Percentiles rank a stretch among this genome's conserved stretches.
Evolutionary conservation across 2,888 invertebrate genomes (phyloP).

Genomic region (Drosophila greeni): DNA sequence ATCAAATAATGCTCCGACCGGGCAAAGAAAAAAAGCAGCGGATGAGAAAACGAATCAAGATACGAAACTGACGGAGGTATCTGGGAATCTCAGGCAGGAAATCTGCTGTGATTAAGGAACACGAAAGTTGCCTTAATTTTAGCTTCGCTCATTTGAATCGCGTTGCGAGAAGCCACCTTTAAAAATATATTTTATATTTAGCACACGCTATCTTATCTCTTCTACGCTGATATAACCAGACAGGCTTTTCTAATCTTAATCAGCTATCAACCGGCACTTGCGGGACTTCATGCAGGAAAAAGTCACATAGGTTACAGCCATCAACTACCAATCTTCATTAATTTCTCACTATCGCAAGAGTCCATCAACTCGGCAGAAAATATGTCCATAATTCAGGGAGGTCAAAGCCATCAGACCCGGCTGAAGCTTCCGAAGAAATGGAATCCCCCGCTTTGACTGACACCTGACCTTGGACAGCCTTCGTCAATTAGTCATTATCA

Average conservation of each 20-base stretch:
- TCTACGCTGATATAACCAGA: slow-evolving; percentile 9
- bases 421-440: slow-evolving; percentile 22
- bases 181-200: slow-evolving; percentile 18
- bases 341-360: slow-evolving; percentile 26
- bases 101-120: slow-evolving; percentile 13
- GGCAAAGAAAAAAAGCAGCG: slow-evolving; percentile 3
- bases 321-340: slow-evolving; percentile 32
- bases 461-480: slow-evolving; percentile 38
- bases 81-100: slow-evolving; percentile 25
- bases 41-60: slow-evolving; percentile 28
- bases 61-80: slow-evolving; percentile 12
- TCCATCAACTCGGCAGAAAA: slow-evolving; percentile 39
- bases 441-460: slow-evolving; percentile 19
- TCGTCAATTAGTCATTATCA: slow-evolving; percentile 49
- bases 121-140: neutral
- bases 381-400: slow-evolving; percentile 27
- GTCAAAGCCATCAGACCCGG: slow-evolving; percentile 56
- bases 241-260: slow-evolving; percentile 3
- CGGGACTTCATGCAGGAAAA: neutral
- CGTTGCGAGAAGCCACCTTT: neutral
- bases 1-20: slow-evolving; percentile 10
- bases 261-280: slow-evolving; percentile 5
- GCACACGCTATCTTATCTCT: slow-evolving; percentile 36
- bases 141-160: neutral
- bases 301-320: slow-evolving; percentile 14